Evolutionary conservation across 2,888 invertebrate genomes (phyloP), one percentile per base, ranked within the genome.

Genomic region (Spisula solida): DNA sequence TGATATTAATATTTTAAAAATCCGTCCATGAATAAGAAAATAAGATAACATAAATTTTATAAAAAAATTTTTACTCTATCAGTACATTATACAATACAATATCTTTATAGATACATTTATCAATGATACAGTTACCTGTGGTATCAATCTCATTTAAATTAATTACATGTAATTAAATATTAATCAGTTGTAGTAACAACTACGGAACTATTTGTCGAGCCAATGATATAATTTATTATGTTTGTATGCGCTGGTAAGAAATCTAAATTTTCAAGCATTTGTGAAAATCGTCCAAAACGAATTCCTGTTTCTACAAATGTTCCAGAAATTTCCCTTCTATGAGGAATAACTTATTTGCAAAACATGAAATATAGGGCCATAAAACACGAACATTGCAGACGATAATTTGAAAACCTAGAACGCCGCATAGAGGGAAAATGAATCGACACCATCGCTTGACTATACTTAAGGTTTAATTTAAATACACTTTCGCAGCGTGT

Each of bases 401-500:
- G 88, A 70, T 88, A 86, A 88, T 88, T 86, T 88, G 86, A 88
- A 85, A 86, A 82, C 85, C 20, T 70, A 60, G 87, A 82, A 82
- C 31, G 16, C 60, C 81, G 14, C 82, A 79, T 47, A 48, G 34
- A 25, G 79, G 47, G 31, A 83, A 41, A 78, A 56, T 78, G 55
- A 56, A 83, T 16, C 18, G 75, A 75, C 25, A 51, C 41, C 29
- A 18, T 51, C 51, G 31, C 48, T 56, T 51, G 5, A 78, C 31
- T 31, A 18, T 29, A 31, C 41, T 31, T 56, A 1, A n/a, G 12
- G 29, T 85, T 56, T 79, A 85, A 85, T 85, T 79, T 41, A 78
- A 31, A 56, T 79, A 41, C n/a, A 34, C 41, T 48, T 79, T 85
- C 85, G 14, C 79, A 34, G 79, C 85, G 20, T 56, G 85, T 85